phyloP scores from a whole-genome alignment of 1,140 invertebrate species.

The Berghia stephanieae region DNA sequence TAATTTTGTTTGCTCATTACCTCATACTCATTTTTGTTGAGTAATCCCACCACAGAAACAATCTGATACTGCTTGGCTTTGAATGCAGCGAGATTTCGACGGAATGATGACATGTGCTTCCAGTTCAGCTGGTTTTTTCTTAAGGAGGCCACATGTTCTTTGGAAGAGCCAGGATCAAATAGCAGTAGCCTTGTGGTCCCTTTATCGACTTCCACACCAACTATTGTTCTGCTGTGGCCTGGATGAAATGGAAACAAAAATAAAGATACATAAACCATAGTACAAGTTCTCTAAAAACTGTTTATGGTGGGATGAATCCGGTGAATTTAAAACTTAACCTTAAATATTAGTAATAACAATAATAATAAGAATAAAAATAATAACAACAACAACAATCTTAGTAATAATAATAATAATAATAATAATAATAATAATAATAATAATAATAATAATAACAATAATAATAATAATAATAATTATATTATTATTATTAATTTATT shows the following conservation, averaged over 20 bases:
- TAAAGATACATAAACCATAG: background rate
- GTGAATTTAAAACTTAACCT: background rate
- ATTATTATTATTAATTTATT: too few species aligned
- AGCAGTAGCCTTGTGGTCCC: conserved; percentile 79
- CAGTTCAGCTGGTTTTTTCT: conserved; percentile 68
- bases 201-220: conserved; percentile 83
- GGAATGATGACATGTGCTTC: conserved; percentile 76
- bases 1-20: too few species aligned
- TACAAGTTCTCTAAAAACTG: background rate
- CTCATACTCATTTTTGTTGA: conserved; percentile 77
- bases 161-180: conserved; percentile 87
- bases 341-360: background rate
- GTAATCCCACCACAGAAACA: conserved; percentile 79
- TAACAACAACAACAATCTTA: background rate
- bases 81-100: conserved; percentile 78
- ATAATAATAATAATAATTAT: background rate
- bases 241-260: conserved; percentile 39
- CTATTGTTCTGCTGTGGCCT: conserved; percentile 90
- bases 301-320: background rate
- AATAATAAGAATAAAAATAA: background rate
- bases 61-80: conserved; percentile 88
- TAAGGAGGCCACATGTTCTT: conserved; percentile 79
- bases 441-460: background rate
- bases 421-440: background rate
- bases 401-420: background rate